A percentile compares a stretch with the other conserved stretches of the same genome.
Conservation (phyloP, 2,797 vertebrate genomes). For the Pseudotriccus pelzelni region DNA sequence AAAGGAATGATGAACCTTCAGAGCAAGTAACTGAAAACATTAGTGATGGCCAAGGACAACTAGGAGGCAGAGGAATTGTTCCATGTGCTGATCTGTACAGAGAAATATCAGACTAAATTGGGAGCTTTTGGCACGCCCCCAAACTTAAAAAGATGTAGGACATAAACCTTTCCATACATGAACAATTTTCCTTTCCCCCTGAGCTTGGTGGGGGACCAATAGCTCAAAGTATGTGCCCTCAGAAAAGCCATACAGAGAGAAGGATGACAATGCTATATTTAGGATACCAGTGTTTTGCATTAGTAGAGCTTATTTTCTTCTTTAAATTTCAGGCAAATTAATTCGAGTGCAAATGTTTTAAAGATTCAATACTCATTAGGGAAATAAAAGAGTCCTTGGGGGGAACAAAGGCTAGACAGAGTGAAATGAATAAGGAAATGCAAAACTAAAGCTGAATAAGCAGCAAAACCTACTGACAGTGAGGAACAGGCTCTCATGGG, state of each 20-base stretch:
- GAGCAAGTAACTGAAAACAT: neutral
- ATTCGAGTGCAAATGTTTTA: neutral
- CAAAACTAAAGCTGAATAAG: neutral
- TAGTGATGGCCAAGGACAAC: neutral
- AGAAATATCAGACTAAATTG: neutral
- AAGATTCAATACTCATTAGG: neutral
- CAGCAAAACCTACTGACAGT: neutral
- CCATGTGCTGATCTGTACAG: neutral
- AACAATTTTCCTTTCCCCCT: neutral
- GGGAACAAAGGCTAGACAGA: neutral
- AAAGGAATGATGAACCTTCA: neutral
- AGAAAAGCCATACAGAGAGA: neutral
- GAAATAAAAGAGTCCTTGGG: neutral
- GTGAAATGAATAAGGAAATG: neutral
- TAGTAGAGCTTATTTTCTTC: neutral
- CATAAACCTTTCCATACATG: neutral
- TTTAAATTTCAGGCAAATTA: neutral
- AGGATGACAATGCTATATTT: neutral
- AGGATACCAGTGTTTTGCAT: neutral
- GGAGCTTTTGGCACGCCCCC: neutral
- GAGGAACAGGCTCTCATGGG: neutral
- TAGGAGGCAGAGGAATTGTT: neutral
- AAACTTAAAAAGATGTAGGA: neutral
- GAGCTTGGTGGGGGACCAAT: neutral
- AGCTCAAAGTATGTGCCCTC: neutral